Conservation (phyloP, 2,113 vertebrate species). For the Oceanodroma tethys region DNA sequence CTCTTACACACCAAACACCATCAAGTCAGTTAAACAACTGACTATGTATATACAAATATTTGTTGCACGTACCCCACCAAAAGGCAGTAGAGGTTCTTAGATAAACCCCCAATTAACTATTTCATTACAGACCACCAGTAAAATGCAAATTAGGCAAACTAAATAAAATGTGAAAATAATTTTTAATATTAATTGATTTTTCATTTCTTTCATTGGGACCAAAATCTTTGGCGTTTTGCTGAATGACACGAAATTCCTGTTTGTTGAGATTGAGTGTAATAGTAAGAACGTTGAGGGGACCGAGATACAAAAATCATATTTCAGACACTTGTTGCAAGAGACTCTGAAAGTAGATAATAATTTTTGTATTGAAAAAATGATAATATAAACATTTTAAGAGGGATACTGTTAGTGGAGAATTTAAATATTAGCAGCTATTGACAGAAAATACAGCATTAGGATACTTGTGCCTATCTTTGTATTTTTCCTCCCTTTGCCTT, state of each 20-base stretch:
- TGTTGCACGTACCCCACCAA: neutral
- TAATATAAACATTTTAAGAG: neutral
- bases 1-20: neutral
- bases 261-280: neutral
- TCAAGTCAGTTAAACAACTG: neutral
- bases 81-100: neutral
- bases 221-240: neutral
- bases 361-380: neutral
- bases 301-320: neutral
- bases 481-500: neutral
- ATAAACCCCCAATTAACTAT: neutral
- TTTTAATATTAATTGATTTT: neutral
- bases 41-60: neutral
- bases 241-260: neutral
- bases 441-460: neutral
- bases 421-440: neutral
- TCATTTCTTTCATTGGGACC: neutral
- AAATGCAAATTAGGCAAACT: neutral
- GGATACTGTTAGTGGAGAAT: neutral
- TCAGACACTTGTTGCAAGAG: neutral
- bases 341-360: neutral
- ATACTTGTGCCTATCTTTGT: neutral
- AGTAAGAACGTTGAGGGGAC: neutral
- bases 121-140: neutral
- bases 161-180: neutral